A percentile compares a stretch with the other conserved stretches of the same genome.
These are phyloP conservation scores for Dicaeum eximium DNA, from an alignment of 2,113 vertebrate genomes.

Conservation along the genomic window DNA sequence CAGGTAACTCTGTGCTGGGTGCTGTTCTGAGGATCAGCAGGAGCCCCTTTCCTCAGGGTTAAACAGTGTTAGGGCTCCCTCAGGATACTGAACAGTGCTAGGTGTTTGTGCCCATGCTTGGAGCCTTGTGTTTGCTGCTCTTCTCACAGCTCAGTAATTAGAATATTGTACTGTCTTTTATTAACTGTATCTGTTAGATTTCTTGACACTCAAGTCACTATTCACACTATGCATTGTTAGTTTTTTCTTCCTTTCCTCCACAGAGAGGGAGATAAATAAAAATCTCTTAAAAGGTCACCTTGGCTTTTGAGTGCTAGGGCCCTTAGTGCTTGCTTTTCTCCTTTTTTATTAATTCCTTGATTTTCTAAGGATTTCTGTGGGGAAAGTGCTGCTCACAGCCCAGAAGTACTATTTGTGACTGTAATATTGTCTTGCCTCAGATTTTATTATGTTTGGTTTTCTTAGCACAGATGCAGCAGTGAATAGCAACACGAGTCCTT, in stretches of 20 bases:
- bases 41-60: not conserved
- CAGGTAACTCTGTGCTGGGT: not conserved
- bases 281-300: not conserved
- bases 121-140: not conserved
- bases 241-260: not conserved
- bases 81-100: not conserved
- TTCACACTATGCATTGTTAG: not conserved
- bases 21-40: not conserved
- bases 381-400: not conserved
- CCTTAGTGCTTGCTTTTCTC: not conserved
- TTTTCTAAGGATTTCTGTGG: not conserved
- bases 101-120: not conserved
- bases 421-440: conserved; percentile 69
- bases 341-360: not conserved
- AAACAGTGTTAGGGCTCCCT: not conserved
- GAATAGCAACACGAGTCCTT: conserved; percentile 87
- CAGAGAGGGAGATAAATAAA: not conserved
- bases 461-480: conserved; percentile 85
- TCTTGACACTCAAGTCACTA: not conserved
- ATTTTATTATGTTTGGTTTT: conserved; percentile 79
- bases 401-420: not conserved
- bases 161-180: not conserved
- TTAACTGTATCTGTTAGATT: not conserved
- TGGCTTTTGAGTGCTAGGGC: not conserved
- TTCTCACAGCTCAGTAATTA: not conserved